Conservation (phyloP, 2,113 vertebrate species). For the Ascaphus truei region DNA sequence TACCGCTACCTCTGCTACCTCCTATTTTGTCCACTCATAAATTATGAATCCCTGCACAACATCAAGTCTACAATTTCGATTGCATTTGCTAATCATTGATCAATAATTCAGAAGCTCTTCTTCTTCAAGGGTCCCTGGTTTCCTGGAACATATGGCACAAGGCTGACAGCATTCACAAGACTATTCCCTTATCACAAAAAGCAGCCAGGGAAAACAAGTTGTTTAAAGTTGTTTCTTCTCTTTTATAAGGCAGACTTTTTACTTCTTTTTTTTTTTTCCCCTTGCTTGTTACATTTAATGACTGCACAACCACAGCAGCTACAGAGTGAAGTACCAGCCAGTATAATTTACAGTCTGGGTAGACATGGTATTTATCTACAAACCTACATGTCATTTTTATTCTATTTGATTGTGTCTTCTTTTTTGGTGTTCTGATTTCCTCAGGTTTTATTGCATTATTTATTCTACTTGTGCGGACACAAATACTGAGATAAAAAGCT, state of each 20-base stretch:
- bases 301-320: constrained; percentile 43
- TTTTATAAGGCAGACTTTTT: constrained; percentile 41
- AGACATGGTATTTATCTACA: constrained; percentile 49
- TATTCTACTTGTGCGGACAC: constrained; percentile 11
- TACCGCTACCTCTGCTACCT: constrained; percentile 83
- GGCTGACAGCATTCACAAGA: constrained; percentile 64
- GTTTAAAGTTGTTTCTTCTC: constrained; percentile 55
- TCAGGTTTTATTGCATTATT: constrained; percentile 7
- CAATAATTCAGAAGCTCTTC: constrained; percentile 92
- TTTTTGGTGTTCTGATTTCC: constrained; percentile 33
- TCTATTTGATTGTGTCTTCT: constrained; percentile 40
- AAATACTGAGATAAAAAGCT: constrained; percentile 30
- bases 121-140: constrained; percentile 82
- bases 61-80: constrained; percentile 94
- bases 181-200: constrained; percentile 67
- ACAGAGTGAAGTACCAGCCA: constrained; percentile 48
- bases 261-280: constrained; percentile 31
- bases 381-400: constrained; percentile 44
- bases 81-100: constrained; percentile 98
- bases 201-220: constrained; percentile 61
- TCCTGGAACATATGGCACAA: constrained; percentile 86
- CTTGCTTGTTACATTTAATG: constrained; percentile 50
- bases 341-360: constrained; percentile 61
- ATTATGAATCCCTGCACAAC: constrained; percentile 90
- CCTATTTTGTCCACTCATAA: constrained; percentile 96